A percentile compares a stretch with the other conserved stretches of the same genome.
Evolutionary conservation across 2,113 vertebrate genomes (phyloP).

Genomic region (Mustela nigripes): DNA sequence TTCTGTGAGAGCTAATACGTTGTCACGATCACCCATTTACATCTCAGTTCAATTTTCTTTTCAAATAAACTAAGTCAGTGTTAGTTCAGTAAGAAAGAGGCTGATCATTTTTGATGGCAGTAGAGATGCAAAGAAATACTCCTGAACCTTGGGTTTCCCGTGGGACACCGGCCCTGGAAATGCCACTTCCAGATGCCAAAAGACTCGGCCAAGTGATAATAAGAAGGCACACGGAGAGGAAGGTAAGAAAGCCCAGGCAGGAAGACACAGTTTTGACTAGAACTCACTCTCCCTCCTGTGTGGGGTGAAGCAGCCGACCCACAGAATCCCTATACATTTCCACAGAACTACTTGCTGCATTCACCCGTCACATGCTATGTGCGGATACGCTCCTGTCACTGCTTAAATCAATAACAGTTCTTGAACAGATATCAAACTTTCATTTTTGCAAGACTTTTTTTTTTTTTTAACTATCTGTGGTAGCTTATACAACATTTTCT

Average conservation of each 20-base stretch:
- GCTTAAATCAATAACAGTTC: neutral
- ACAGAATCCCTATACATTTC: neutral
- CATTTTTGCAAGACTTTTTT: neutral
- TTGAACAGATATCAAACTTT: neutral
- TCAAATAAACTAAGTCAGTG: slow-evolving; percentile 7
- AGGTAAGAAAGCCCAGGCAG: accelerated
- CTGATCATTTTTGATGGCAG: neutral
- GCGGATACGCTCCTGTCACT: neutral
- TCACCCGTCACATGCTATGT: neutral
- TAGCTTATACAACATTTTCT: neutral
- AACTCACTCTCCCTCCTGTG: neutral
- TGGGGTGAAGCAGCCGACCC: neutral
- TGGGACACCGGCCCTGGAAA: neutral
- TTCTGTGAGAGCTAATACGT: neutral
- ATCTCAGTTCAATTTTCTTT: neutral
- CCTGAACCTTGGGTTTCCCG: neutral
- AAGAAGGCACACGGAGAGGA: neutral
- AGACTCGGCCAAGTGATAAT: neutral
- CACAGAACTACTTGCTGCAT: neutral
- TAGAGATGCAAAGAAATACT: neutral
- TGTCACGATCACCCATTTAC: neutral
- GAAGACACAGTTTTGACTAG: neutral
- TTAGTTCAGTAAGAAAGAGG: neutral
- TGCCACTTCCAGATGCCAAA: neutral
- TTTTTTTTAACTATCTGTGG: neutral